phyloP scores from a whole-genome alignment of 2,113 vertebrate genomes.

The Sardina pilchardus region DNA sequence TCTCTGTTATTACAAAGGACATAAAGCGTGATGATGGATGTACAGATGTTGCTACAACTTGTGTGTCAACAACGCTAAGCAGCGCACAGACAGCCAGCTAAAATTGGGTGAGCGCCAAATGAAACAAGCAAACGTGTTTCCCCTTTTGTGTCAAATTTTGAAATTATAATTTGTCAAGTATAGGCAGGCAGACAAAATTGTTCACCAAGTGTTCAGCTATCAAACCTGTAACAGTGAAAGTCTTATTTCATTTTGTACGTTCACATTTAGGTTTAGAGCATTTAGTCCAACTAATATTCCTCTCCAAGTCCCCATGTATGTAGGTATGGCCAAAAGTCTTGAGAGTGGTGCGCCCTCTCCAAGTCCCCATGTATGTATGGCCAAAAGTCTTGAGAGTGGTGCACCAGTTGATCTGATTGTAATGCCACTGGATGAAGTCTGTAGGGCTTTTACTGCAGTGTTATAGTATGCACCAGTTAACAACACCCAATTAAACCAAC shows the following conservation, averaged over 20 bases:
- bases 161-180: neutral
- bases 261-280: neutral
- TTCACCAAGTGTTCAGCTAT: neutral
- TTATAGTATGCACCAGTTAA: neutral
- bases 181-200: neutral
- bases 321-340: neutral
- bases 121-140: neutral
- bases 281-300: neutral
- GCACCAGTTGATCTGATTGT: neutral
- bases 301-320: neutral
- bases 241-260: no score
- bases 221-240: no score
- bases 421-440: neutral
- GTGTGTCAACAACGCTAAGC: neutral
- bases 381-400: neutral
- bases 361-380: neutral
- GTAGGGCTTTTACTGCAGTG: neutral
- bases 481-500: neutral
- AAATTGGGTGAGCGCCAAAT: neutral
- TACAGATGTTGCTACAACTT: neutral
- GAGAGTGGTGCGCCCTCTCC: neutral
- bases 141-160: neutral
- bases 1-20: conserved; percentile 4
- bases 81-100: neutral
- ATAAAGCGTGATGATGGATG: neutral